Conservation (phyloP, 2,797 vertebrate genomes). For the Acanthurus leucopareius region DNA sequence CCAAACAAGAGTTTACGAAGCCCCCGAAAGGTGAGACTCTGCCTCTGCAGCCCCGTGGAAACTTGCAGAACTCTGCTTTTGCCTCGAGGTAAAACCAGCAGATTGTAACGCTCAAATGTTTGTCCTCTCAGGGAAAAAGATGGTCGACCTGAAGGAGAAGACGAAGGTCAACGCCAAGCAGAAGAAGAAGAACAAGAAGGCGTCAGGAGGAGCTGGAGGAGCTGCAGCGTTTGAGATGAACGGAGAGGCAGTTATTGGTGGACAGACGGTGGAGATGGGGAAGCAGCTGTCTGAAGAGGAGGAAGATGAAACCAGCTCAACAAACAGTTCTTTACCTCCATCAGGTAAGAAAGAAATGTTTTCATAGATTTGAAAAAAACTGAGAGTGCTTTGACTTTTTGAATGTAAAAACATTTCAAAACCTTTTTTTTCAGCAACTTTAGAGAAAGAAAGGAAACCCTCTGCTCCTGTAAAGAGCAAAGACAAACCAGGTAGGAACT, state of each 20-base stretch:
- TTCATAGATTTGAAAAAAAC: rapidly evolving
- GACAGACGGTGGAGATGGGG: slow-evolving; percentile 59
- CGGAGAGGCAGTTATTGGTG: slow-evolving; percentile 73
- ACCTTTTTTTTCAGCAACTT: slow-evolving; percentile 63
- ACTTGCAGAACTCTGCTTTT: not conserved
- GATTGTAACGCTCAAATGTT: not conserved
- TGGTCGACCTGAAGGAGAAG: slow-evolving; percentile 91
- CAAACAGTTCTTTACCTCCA: slow-evolving; percentile 18
- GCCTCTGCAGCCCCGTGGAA: not conserved
- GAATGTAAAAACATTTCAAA: not conserved
- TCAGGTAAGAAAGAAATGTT: slow-evolving; percentile 72
- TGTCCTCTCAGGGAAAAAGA: slow-evolving; percentile 89
- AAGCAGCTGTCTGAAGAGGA: slow-evolving; percentile 85
- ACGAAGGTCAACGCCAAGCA: slow-evolving; percentile 86
- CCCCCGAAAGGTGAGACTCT: slow-evolving; percentile 90
- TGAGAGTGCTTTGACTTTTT: not conserved
- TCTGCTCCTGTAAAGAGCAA: slow-evolving; percentile 79
- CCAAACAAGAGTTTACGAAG: slow-evolving; percentile 90
- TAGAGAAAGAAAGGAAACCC: slow-evolving; percentile 57
- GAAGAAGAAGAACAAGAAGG: slow-evolving; percentile 91
- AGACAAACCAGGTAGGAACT: slow-evolving; percentile 86
- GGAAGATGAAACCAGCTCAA: slow-evolving; percentile 76
- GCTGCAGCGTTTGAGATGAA: slow-evolving; percentile 44
- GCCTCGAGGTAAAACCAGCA: too few relatives aligned
- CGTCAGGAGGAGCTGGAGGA: slow-evolving; percentile 46